Conservation (phyloP, 1,140 invertebrate genomes). For the Ceratitis capitata region DNA sequence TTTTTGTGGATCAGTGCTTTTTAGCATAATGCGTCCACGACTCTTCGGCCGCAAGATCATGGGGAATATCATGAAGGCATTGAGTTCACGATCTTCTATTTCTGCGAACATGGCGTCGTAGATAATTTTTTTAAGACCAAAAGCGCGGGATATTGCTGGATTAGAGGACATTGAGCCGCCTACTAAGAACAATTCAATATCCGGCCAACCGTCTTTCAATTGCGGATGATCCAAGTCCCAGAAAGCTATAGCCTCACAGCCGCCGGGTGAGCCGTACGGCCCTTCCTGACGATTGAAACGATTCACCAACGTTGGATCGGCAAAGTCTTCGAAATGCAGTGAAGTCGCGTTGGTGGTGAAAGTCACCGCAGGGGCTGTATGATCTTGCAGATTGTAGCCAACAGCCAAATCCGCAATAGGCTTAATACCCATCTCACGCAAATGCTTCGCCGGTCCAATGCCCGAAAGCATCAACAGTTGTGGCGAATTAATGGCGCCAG, state of each 20-base stretch:
- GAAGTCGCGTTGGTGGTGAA: slow-evolving; percentile 72
- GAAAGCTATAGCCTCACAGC: slow-evolving; percentile 82
- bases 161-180: slow-evolving; percentile 69
- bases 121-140: slow-evolving; percentile 70
- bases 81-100: slow-evolving; percentile 64
- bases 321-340: slow-evolving; percentile 59
- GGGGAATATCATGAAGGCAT: slow-evolving; percentile 74
- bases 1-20: slow-evolving; percentile 74
- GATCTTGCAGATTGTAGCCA: slow-evolving; percentile 81
- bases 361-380: slow-evolving; percentile 76
- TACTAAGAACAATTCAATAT: slow-evolving; percentile 79
- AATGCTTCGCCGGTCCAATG: slow-evolving; percentile 76
- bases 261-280: slow-evolving; percentile 80
- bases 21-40: slow-evolving; percentile 75
- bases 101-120: slow-evolving; percentile 68
- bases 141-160: slow-evolving; percentile 67
- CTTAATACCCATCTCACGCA: slow-evolving; percentile 70
- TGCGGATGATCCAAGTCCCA: slow-evolving; percentile 75
- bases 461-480: slow-evolving; percentile 83
- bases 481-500: slow-evolving; percentile 77
- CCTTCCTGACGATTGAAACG: slow-evolving; percentile 68
- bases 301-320: slow-evolving; percentile 55
- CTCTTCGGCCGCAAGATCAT: slow-evolving; percentile 81
- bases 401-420: slow-evolving; percentile 75
- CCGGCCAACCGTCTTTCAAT: slow-evolving; percentile 73